Evolutionary conservation across 2,113 vertebrate species (phyloP).

Genomic region (Physeter macrocephalus): DNA sequence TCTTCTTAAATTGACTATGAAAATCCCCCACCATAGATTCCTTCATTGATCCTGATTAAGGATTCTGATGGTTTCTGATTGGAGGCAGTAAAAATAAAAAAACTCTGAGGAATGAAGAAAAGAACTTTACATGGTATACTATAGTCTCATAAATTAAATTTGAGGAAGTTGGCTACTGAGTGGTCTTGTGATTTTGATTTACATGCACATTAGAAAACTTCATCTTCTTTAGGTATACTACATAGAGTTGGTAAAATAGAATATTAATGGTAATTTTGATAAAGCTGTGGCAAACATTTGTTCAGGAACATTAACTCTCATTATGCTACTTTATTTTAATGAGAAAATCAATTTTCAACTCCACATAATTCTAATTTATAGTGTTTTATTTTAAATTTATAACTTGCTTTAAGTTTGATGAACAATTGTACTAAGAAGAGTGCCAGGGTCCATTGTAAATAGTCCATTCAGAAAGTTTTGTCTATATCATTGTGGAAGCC

Average conservation of each 20-base stretch:
- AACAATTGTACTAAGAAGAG: neutral
- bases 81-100: neutral
- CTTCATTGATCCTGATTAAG: slow-evolving; percentile 7
- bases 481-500: neutral
- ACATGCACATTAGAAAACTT: neutral
- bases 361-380: neutral
- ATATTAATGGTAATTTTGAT: neutral
- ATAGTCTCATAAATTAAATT: slow-evolving; percentile 1
- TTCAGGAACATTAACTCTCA: slow-evolving; percentile 7
- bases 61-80: neutral
- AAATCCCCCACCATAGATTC: neutral
- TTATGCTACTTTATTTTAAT: slow-evolving; percentile 42
- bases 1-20: neutral
- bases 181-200: slow-evolving; percentile 27
- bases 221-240: neutral
- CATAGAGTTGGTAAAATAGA: slow-evolving; percentile 16
- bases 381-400: neutral
- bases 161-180: neutral
- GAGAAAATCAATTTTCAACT: slow-evolving; percentile 2
- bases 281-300: neutral
- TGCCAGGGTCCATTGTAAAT: neutral
- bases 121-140: neutral
- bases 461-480: neutral
- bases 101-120: neutral
- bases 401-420: slow-evolving; percentile 1